phyloP scores from a whole-genome alignment of 2,797 vertebrate species.

The Pseudotriccus pelzelni region DNA sequence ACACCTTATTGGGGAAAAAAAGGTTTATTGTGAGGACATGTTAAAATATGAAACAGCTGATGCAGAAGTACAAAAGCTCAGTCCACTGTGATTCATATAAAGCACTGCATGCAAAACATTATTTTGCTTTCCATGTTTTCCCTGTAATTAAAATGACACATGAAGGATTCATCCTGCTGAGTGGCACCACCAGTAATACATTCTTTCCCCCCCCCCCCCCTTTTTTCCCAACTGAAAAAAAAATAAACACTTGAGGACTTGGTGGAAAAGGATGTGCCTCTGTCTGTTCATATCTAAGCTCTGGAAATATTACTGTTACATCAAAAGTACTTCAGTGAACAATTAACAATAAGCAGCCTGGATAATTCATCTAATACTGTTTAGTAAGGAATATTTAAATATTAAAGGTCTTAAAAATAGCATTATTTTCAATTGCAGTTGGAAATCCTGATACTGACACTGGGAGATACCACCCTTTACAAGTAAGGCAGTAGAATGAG shows the following conservation, averaged over 20 bases:
- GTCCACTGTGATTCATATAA: neutral
- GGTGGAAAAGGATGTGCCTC: neutral
- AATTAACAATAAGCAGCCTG: neutral
- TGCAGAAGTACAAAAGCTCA: neutral
- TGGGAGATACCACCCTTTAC: neutral
- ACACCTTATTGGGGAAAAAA: neutral
- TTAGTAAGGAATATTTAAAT: neutral
- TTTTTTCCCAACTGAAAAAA: neutral
- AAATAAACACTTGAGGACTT: neutral
- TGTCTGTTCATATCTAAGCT: neutral
- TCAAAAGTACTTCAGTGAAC: neutral
- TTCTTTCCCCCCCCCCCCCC: no score
- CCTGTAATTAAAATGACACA: constrained; percentile 24
- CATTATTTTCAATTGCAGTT: neutral
- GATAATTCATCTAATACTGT: neutral
- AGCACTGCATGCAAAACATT: neutral
- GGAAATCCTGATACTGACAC: neutral
- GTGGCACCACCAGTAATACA: neutral
- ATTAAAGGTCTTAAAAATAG: neutral
- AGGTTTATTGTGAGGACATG: neutral
- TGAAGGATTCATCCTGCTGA: neutral
- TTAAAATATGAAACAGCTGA: neutral
- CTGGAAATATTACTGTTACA: neutral
- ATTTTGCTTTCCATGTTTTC: neutral
- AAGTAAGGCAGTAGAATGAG: neutral